Evolutionary conservation across 2,888 invertebrate genomes (phyloP), one percentile per base, ranked within the genome.

Genomic region (Euzophera pinguis): DNA sequence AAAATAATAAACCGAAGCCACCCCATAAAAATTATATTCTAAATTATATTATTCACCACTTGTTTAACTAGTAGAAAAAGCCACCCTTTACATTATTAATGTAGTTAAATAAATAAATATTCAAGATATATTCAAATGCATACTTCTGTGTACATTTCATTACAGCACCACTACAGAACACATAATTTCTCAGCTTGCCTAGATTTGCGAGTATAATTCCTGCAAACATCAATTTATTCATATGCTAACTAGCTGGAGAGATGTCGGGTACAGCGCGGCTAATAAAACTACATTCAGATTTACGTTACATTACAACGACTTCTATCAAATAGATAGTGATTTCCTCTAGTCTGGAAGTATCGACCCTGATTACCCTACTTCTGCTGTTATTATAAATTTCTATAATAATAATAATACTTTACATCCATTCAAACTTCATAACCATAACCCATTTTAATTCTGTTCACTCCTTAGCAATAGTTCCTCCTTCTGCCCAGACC

Each of bases 201-300:
- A 45, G 32, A 45, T 45, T 45, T 45, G 45, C 34, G 45, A 45
- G 45, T 45, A 45, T 45, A 45, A 45, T 45, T 14, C 32, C 32
- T 32, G 45, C 45, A 32, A 45, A 32, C 45, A 32, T 45, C 29
- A 34, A 41, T 41, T 45, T 32, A 45, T 45, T 45, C 45, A 29
- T 34, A 45, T 45, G 45, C 32, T 45, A 34, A 34, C 45, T 34
- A 32, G n/a, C n/a, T n/a, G n/a, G 22, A 22, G 32, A 10, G 10
- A 7, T 16, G 34, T 6, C 32, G 10, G 14, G 29, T 9, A 27
- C 38, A 12, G 42, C 5, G 43, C 16, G 14, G 32, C 32, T 34
- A 34, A 16, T 45, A 45, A 45, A 32, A 45, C 45, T 45, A 32
- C 13, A 9, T 32, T 32, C 10, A 9, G 14, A 45, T 45, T 45